A percentile compares a stretch with the other conserved stretches of the same genome.
Evolutionary conservation across 2,888 invertebrate genomes (phyloP).

Genomic region (Trypoxylon attenuatum): DNA sequence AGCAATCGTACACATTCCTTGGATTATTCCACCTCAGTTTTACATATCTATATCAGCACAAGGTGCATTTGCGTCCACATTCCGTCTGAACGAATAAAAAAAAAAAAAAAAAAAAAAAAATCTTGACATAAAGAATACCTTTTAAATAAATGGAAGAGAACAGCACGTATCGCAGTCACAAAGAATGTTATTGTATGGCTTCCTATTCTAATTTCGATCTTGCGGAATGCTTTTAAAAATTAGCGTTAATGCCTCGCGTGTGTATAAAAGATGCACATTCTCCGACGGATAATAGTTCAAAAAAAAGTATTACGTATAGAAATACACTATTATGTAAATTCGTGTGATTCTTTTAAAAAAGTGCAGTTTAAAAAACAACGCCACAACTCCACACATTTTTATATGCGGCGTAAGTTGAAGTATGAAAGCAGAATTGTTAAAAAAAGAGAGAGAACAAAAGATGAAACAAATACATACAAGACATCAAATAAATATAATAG

Average conservation of each 20-base stretch:
- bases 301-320: too few relatives aligned
- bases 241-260: conserved; percentile 8
- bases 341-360: too few relatives aligned
- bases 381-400: too few relatives aligned
- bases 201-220: conserved; percentile 42
- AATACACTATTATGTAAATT: too few relatives aligned
- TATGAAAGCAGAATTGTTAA: too few relatives aligned
- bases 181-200: conserved; percentile 46
- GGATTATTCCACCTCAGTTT: conserved; percentile 5
- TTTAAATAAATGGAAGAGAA: conserved; percentile 45
- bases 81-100: conserved; percentile 17
- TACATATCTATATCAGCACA: conserved; percentile 15
- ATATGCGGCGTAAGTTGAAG: too few relatives aligned
- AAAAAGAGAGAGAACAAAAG: too few relatives aligned
- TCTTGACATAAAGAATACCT: conserved; percentile 27
- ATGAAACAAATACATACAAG: too few relatives aligned
- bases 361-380: too few relatives aligned
- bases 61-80: conserved; percentile 3
- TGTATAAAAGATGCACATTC: conserved; percentile 7
- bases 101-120: conserved; percentile 26
- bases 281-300: too few relatives aligned
- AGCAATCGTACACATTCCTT: conserved; percentile 10
- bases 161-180: conserved; percentile 32
- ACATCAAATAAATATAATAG: too few relatives aligned
- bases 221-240: conserved; percentile 8